Conservation (phyloP, 2,113 vertebrate species). For the Eulemur macaco region DNA sequence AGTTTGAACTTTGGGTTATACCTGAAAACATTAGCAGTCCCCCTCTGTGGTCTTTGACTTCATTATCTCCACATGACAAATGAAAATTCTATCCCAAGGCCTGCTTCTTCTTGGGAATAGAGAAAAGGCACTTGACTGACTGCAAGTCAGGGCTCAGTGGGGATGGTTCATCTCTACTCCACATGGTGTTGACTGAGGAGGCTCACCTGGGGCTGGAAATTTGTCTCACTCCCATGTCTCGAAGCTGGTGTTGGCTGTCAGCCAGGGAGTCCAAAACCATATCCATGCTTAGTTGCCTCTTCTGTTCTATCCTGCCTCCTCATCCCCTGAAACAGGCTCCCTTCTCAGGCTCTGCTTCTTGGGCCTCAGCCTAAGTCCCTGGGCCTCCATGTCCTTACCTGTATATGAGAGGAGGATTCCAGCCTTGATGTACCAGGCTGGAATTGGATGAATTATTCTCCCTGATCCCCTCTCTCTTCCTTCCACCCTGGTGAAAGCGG, state of each 20-base stretch:
- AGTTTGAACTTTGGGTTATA: not conserved
- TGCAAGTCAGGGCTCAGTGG: not conserved
- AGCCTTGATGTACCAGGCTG: not conserved
- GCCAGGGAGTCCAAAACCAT: not conserved
- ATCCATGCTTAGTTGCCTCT: not conserved
- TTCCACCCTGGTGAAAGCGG: not conserved
- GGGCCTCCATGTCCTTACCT: not conserved
- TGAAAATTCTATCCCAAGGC: not conserved
- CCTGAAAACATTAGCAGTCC: too few relatives aligned
- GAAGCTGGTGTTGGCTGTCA: not conserved
- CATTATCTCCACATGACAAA: not conserved
- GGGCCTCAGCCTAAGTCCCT: not conserved
- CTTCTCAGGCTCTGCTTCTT: not conserved
- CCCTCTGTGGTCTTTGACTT: not conserved
- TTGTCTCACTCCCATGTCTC: not conserved
- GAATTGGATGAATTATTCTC: not conserved
- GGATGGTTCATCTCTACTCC: too few relatives aligned
- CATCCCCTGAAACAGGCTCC: not conserved
- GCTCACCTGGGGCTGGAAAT: fast-evolving
- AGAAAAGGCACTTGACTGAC: not conserved
- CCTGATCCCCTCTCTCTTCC: not conserved
- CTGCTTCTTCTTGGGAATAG: not conserved
- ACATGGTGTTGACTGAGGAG: not conserved
- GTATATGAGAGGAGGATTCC: not conserved
- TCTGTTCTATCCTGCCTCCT: not conserved